Evolutionary conservation across 2,888 invertebrate species (phyloP).

Genomic region (Nudaria mundana): DNA sequence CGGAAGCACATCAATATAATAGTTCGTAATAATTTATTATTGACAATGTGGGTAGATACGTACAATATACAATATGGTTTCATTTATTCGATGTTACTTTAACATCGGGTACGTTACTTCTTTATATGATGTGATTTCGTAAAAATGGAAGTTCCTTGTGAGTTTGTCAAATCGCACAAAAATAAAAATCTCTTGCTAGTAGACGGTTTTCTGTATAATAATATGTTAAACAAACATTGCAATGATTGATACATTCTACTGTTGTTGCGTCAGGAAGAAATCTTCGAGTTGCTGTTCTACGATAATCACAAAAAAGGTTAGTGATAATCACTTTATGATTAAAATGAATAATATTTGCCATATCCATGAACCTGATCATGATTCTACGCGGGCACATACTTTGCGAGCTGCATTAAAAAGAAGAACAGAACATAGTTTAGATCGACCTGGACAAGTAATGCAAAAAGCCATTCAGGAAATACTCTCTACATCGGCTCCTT

Average conservation of each 20-base stretch:
- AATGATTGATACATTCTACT: constrained; percentile 1
- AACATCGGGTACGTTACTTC: no score
- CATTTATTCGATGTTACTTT: no score
- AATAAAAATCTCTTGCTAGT: not conserved
- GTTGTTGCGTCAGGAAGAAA: constrained; percentile 3
- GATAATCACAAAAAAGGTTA: constrained; percentile 1
- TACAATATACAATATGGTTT: no score
- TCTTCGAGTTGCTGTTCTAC: constrained; percentile 2
- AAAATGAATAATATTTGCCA: constrained; percentile 2
- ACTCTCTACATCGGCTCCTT: constrained; percentile 2
- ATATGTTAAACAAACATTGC: not conserved
- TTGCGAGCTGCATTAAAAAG: constrained; percentile 1
- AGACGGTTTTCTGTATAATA: constrained; percentile 1
- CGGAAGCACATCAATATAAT: no score
- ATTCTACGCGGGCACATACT: not conserved
- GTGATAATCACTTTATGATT: constrained; percentile 1
- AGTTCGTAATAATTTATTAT: no score
- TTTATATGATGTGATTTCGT: no score
- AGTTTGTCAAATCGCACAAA: not conserved
- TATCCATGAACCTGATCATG: constrained; percentile 5
- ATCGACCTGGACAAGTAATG: constrained; percentile 5
- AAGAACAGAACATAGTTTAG: constrained; percentile 3
- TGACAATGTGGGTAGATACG: no score
- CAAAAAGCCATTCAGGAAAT: constrained; percentile 3
- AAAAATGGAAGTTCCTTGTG: not conserved